Evolutionary conservation across 1,140 invertebrate species (phyloP).

Genomic region (Phymastichus coffea): DNA sequence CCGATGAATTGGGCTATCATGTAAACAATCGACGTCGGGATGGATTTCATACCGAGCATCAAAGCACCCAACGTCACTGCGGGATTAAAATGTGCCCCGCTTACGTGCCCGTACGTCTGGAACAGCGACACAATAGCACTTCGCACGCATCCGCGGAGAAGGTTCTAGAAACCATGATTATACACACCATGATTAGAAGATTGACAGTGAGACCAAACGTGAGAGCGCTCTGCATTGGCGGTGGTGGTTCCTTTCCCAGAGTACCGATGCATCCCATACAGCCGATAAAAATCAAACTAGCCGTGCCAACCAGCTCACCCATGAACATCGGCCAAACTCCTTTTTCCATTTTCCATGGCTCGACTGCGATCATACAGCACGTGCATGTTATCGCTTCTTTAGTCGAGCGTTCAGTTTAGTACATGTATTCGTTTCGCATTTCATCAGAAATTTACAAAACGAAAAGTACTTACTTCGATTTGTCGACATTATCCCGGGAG

Average conservation of each 20-base stretch:
- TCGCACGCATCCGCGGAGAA: not conserved
- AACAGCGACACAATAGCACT: not conserved
- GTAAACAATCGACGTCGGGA: conserved; percentile 71
- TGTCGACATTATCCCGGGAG: too few species aligned
- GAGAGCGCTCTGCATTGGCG: conserved; percentile 63
- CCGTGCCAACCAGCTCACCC: conserved; percentile 73
- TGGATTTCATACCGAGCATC: conserved; percentile 63
- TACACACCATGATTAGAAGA: conserved; percentile 63
- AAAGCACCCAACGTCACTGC: conserved; percentile 73
- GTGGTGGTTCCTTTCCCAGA: conserved; percentile 40
- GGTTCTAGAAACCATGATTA: not conserved
- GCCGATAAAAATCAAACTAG: conserved; percentile 72
- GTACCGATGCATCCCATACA: conserved; percentile 67
- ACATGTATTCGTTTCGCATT: not conserved
- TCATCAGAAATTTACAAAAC: too few species aligned
- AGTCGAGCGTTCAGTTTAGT: too few species aligned
- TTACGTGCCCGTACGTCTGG: conserved; percentile 67
- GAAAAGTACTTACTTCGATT: too few species aligned
- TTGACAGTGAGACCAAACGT: conserved; percentile 72
- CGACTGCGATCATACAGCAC: too few species aligned
- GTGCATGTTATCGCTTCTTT: too few species aligned
- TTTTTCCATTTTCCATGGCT: conserved; percentile 39
- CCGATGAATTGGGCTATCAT: conserved; percentile 72
- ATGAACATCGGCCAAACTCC: conserved; percentile 44
- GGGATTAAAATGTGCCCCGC: conserved; percentile 76